Evolutionary conservation across 1,140 invertebrate species (phyloP).

Genomic region (Chlorops oryzae): DNA sequence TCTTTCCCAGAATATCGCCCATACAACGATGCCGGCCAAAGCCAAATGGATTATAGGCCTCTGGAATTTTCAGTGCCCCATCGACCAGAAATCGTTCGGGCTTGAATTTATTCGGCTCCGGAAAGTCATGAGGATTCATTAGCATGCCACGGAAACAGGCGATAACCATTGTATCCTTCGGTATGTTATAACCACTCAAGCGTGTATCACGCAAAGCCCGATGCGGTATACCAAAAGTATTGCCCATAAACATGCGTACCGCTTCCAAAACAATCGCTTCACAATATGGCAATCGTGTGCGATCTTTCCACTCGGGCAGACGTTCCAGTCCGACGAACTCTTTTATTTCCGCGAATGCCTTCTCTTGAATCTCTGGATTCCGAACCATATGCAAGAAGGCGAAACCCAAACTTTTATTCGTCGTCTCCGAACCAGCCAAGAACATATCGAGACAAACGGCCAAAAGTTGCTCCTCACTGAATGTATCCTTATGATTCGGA

Average conservation of each 20-base stretch:
- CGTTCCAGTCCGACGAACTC: slow-evolving; percentile 62
- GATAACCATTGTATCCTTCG: slow-evolving; percentile 78
- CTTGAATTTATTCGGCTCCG: slow-evolving; percentile 60
- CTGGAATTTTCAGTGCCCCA: slow-evolving; percentile 61
- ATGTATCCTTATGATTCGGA: slow-evolving; percentile 48
- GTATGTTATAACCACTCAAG: slow-evolving; percentile 66
- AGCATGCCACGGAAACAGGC: slow-evolving; percentile 73
- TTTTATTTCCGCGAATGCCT: slow-evolving; percentile 76
- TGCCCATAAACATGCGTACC: slow-evolving; percentile 69
- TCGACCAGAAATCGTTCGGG: slow-evolving; percentile 71
- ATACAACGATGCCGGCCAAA: slow-evolving; percentile 77
- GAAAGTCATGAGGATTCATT: slow-evolving; percentile 61
- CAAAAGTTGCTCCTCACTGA: slow-evolving; percentile 63
- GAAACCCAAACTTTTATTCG: slow-evolving; percentile 69
- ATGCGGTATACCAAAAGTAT: slow-evolving; percentile 73
- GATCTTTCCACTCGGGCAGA: slow-evolving; percentile 62
- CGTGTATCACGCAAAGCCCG: slow-evolving; percentile 64
- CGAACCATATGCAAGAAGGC: slow-evolving; percentile 70
- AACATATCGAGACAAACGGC: slow-evolving; percentile 75
- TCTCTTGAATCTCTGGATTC: slow-evolving; percentile 71
- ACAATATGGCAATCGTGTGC: slow-evolving; percentile 63
- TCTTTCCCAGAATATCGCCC: slow-evolving; percentile 75
- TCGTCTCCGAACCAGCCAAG: slow-evolving; percentile 77
- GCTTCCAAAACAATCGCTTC: slow-evolving; percentile 72
- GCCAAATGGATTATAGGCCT: slow-evolving; percentile 72